Percentiles rank a stretch among this genome's conserved stretches.
Evolutionary conservation across 2,113 vertebrate species (phyloP).

Genomic region (Shinisaurus crocodilurus): DNA sequence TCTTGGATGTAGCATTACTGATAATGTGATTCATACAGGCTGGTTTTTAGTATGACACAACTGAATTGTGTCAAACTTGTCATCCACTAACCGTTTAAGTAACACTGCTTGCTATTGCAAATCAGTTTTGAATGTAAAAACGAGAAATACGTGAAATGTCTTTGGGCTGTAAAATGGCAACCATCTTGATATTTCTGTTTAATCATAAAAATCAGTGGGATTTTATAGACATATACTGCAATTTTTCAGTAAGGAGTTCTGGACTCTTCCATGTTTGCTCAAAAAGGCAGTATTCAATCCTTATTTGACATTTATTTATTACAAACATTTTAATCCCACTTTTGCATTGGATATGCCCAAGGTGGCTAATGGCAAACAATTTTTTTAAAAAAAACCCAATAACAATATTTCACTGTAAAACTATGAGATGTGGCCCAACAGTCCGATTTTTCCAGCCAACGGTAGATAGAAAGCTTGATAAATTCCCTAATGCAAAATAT

Average conservation of each 20-base stretch:
- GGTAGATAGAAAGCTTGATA: neutral
- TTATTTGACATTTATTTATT: neutral
- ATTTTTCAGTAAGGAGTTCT: neutral
- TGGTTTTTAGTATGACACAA: no score
- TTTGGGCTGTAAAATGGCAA: neutral
- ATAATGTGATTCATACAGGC: neutral
- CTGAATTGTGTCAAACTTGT: no score
- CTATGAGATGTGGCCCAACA: neutral
- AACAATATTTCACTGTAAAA: no score
- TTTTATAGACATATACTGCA: neutral
- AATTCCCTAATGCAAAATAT: neutral
- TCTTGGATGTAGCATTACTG: neutral
- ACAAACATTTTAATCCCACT: neutral
- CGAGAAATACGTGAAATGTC: neutral
- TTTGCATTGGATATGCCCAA: neutral
- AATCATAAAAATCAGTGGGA: neutral
- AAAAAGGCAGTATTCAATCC: neutral
- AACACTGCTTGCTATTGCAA: no score
- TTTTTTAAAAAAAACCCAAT: neutral
- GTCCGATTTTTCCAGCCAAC: neutral
- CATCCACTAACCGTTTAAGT: no score
- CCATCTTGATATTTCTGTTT: neutral
- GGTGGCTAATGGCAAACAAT: neutral
- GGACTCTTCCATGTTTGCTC: neutral
- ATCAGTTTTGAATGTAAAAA: neutral